These are phyloP conservation scores for Caiman crocodilus DNA, from an alignment of 2,797 vertebrate genomes.

Conservation along the genomic window DNA sequence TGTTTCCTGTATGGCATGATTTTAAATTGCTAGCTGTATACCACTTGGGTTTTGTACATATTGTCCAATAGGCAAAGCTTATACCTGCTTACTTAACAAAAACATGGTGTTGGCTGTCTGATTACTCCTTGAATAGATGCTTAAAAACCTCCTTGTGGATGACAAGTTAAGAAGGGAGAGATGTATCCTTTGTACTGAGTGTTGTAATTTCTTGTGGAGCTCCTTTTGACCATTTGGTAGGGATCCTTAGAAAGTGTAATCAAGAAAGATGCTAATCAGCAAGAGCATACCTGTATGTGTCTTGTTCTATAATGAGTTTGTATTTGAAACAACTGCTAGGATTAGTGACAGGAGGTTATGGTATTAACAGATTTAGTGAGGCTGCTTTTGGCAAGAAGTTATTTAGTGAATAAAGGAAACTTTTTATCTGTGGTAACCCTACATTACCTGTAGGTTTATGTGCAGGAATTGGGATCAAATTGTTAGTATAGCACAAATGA, in stretches of 20 bases:
- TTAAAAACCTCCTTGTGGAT: neutral
- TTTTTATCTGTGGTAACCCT: slow-evolving; percentile 7
- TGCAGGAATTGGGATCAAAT: neutral
- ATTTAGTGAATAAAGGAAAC: neutral
- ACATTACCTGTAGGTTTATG: neutral
- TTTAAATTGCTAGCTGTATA: slow-evolving; percentile 34
- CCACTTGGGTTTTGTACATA: slow-evolving; percentile 16
- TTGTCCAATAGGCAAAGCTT: slow-evolving; percentile 38
- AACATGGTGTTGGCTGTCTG: neutral
- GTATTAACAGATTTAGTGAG: neutral
- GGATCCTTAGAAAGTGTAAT: neutral
- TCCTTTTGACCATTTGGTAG: neutral
- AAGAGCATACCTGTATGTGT: neutral
- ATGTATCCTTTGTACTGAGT: neutral
- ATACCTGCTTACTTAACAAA: neutral
- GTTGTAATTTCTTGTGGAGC: neutral
- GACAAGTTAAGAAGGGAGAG: neutral
- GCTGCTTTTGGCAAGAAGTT: neutral
- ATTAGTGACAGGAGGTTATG: neutral
- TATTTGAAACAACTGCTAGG: neutral
- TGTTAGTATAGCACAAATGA: neutral
- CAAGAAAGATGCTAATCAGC: neutral
- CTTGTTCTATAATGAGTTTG: neutral
- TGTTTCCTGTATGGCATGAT: slow-evolving; percentile 32
- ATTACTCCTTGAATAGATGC: neutral